A percentile compares a stretch with the other conserved stretches of the same genome.
phyloP scores from a whole-genome alignment of 1,140 invertebrate genomes.

The Aphidius ervi region DNA sequence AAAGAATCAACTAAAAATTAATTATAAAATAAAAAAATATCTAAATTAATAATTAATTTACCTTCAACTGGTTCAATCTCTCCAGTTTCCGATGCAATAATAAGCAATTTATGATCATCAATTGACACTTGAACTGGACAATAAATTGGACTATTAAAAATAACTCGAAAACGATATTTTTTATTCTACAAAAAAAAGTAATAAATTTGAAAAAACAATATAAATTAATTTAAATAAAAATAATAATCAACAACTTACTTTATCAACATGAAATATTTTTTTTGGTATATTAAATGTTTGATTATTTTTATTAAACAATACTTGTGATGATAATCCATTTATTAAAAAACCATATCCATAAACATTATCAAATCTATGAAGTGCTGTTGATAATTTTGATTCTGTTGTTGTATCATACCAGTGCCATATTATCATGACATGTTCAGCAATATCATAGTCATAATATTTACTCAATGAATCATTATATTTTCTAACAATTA shows the following conservation, averaged over 20 bases:
- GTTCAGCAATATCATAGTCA: constrained; percentile 54
- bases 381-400: constrained; percentile 16
- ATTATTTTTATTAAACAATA: constrained; percentile 30
- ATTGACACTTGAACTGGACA: constrained; percentile 55
- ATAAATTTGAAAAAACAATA: background rate
- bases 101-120: constrained; percentile 51
- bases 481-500: constrained; percentile 49
- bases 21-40: background rate
- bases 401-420: constrained; percentile 48
- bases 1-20: constrained; percentile 30
- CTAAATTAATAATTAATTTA: background rate
- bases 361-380: constrained; percentile 20
- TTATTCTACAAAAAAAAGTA: constrained; percentile 35
- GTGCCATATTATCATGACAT: constrained; percentile 53
- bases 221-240: background rate
- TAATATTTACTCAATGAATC: constrained; percentile 46
- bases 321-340: constrained; percentile 22
- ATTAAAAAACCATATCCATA: constrained; percentile 24
- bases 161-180: constrained; percentile 51
- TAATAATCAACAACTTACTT: constrained; percentile 10
- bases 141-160: constrained; percentile 38
- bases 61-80: constrained; percentile 52
- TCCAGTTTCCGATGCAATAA: constrained; percentile 54
- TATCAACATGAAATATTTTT: constrained; percentile 54
- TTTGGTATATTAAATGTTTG: constrained; percentile 49